Conservation (phyloP, 2,888 invertebrate genomes). For the Drosophila yooni region DNA sequence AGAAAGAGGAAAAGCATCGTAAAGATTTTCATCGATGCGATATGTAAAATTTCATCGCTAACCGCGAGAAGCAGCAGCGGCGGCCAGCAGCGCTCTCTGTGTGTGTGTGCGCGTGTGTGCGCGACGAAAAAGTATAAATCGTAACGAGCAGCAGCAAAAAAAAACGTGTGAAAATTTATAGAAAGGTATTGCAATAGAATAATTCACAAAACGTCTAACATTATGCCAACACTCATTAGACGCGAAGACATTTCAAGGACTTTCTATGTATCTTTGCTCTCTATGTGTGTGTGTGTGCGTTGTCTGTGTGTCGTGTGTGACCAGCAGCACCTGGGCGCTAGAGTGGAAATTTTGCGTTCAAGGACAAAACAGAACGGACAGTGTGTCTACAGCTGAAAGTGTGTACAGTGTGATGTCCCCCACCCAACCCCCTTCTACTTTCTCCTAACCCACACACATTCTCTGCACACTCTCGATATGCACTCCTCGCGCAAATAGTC, state of each 20-base stretch:
- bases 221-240: slow-evolving; percentile 17
- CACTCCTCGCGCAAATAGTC: slow-evolving; percentile 28
- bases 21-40: slow-evolving; percentile 44
- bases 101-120: slow-evolving; percentile 68
- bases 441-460: neutral
- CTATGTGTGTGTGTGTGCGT: slow-evolving; percentile 26
- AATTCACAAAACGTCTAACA: slow-evolving; percentile 25
- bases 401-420: slow-evolving; percentile 43
- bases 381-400: slow-evolving; percentile 64
- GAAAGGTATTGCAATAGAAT: slow-evolving; percentile 60
- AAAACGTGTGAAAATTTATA: slow-evolving; percentile 75
- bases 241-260: slow-evolving; percentile 57
- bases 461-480: slow-evolving; percentile 41
- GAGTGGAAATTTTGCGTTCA: slow-evolving; percentile 80
- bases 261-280: slow-evolving; percentile 25
- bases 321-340: slow-evolving; percentile 66
- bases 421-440: neutral
- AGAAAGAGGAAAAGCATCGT: slow-evolving; percentile 13
- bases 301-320: slow-evolving; percentile 38
- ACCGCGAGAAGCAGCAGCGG: slow-evolving; percentile 60
- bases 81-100: slow-evolving; percentile 58
- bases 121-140: slow-evolving; percentile 76
- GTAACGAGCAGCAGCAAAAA: slow-evolving; percentile 74
- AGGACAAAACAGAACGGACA: slow-evolving; percentile 72
- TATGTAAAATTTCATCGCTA: slow-evolving; percentile 38